Evolutionary conservation across 1,140 invertebrate genomes (phyloP).

Genomic region (Bombus waltoni): DNA sequence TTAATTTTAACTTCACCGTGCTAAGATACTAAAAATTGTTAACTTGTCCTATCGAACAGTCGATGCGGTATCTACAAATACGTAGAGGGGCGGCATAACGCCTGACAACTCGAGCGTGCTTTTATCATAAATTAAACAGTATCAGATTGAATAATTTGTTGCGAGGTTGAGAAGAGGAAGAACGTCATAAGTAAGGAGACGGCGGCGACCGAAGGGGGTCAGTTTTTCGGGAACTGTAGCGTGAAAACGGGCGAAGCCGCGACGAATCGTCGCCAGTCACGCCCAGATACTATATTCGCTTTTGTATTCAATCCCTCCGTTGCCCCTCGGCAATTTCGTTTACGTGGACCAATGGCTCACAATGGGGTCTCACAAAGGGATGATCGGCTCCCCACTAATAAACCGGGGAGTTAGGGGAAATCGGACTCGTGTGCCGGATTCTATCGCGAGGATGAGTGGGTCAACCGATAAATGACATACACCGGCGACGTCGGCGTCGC

Average conservation of each 20-base stretch:
- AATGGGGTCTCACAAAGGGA: slow-evolving; percentile 76
- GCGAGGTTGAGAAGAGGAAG: neutral
- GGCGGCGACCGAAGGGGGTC: slow-evolving; percentile 60
- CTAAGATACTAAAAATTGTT: neutral
- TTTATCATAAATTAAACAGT: neutral
- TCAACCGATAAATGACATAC: slow-evolving; percentile 75
- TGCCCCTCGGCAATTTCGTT: slow-evolving; percentile 77
- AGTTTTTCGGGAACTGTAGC: slow-evolving; percentile 72
- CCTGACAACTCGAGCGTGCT: neutral
- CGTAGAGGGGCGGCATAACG: neutral
- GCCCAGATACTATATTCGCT: slow-evolving; percentile 77
- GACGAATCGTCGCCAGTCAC: slow-evolving; percentile 78
- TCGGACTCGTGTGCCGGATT: slow-evolving; percentile 74
- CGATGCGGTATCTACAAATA: no score
- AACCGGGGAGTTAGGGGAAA: slow-evolving; percentile 72
- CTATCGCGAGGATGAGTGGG: slow-evolving; percentile 75
- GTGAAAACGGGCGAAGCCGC: slow-evolving; percentile 75
- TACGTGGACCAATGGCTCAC: slow-evolving; percentile 77
- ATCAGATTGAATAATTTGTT: slow-evolving; percentile 2
- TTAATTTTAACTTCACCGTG: neutral
- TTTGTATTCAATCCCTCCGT: slow-evolving; percentile 76
- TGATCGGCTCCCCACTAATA: slow-evolving; percentile 76
- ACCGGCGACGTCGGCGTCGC: slow-evolving; percentile 40
- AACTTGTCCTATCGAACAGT: neutral
- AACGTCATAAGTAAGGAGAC: neutral